Conservation (phyloP, 2,888 invertebrate genomes). For the Copidosoma aretas region DNA sequence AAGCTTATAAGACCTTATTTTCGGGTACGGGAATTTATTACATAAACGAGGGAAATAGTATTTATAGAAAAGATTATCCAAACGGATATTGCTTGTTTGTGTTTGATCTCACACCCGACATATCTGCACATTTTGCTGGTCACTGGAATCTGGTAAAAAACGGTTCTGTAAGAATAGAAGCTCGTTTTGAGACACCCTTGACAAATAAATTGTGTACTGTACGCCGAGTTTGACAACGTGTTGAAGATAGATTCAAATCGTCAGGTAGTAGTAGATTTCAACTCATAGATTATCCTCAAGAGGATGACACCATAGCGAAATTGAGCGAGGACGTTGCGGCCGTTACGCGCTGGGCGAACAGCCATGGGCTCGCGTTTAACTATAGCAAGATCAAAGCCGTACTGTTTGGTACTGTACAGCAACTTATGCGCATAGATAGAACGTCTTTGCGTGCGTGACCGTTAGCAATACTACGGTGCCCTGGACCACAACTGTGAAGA, state of each 20-base stretch:
- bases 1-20: slow-evolving; percentile 47
- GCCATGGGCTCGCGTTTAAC: too few species aligned
- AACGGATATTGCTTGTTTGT: too few species aligned
- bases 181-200: slow-evolving; percentile 42
- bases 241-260: slow-evolving; percentile 46
- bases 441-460: too few species aligned
- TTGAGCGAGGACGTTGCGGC: too few species aligned
- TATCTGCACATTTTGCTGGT: slow-evolving; percentile 40
- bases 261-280: slow-evolving; percentile 17
- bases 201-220: slow-evolving; percentile 43
- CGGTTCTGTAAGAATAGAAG: slow-evolving; percentile 46
- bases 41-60: slow-evolving; percentile 41
- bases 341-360: too few species aligned
- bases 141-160: slow-evolving; percentile 44
- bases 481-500: too few species aligned
- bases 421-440: too few species aligned
- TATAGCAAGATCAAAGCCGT: too few species aligned
- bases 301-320: too few species aligned
- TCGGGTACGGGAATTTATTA: slow-evolving; percentile 42
- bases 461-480: too few species aligned
- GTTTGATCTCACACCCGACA: slow-evolving; percentile 47
- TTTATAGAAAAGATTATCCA: slow-evolving; percentile 37
- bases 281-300: too few species aligned
- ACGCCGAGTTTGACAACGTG: slow-evolving; percentile 50
- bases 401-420: too few species aligned